Base-by-base conservation (phyloP, 2,888 invertebrate species). In the Oligia latruncula region DNA sequence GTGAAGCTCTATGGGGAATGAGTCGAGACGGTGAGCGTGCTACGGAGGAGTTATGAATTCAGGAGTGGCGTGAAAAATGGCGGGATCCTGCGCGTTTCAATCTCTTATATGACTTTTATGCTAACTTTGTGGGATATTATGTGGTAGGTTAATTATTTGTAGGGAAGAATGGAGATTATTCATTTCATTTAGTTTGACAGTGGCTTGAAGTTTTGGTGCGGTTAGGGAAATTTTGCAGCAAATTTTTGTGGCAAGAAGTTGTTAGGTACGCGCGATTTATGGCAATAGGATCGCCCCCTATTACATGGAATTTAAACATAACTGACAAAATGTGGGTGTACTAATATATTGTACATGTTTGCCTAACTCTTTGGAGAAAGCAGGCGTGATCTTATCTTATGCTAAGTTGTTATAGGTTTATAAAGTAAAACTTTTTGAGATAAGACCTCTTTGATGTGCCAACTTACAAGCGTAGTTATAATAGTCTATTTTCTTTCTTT, bases 31-130 rank as follows among this genome's bases (percentile, higher is more conserved):
- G 86, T 79, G 75, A 89, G 88, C 89, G 88, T 92, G 90, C 91
- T 93, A 92, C 91, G 85, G 86, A 92, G 92, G 93, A 93, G 93
- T 95, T 95, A 95, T 95, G 94, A 95, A 95, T 95, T 93, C 92
- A 89, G 88, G 90, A 93, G 94, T 89, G 90, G 88, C 88, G 92
- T 95, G 94, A 95, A 94, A 95, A 94, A 95, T 94, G 90, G 90
- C 88, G 49, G 29, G 73, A 62, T 71, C 66, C 65, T 81, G 64
- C 55, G 67, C 68, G 49, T 76, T 81, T 86, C 84, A 84, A 86
- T 83, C 71, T 83, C 77, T 76, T 81, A 65, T 80, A 76, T 70
- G 84, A 81, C 58, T 67, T 80, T 76, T 71, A 80, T 80, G 80
- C 58, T 73, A 83, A 80, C 74, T 67, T 67, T 49, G 71, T 65